Base-by-base conservation (phyloP, 2,797 vertebrate species). In the Melanotaenia trifasciata region DNA sequence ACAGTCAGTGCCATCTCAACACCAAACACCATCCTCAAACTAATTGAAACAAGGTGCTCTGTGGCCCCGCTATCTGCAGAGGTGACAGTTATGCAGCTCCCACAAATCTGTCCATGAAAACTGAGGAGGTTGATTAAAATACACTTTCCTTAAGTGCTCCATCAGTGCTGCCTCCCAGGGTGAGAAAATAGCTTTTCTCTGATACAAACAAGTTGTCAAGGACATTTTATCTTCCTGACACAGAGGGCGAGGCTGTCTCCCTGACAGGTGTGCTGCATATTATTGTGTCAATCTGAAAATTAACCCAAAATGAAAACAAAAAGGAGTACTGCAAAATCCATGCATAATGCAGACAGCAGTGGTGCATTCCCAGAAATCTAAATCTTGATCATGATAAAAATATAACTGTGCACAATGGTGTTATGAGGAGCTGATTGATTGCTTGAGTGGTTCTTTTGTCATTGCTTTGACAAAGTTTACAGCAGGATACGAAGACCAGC, bases 21-120 rank as follows among this genome's bases (percentile, higher is more conserved):
- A 20, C 77, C 82, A 79, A 83, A 87, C 86, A 64, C 76, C 30
- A 54, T 78, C 79, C 77, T 68, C 53, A 67, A 66, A 86, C 88
- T 91, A 92, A 93, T 92, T 93, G 91, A 90, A 92, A 92, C 91
- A 90, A 86, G 90, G 87, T 76, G 85, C 83, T 86, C 74, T 5
- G 66, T 82, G 67, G 79, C 84, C 81, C 57, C 1, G 58, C 79
- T 84, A 77, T 87, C 86, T 80, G 72, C 80, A 47, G 57, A 71
- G 73, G 73, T 87, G 84, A 90, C 88, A 78, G 67, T 58, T 81
- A 76, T 74, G 71, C 77, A 50, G 84, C 74, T 74, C 59, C 67
- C 43, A 53, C 86, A 81, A 86, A 90, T 87, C 72, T 22, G 8
- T 64, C 70, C 65, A 30, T 36, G 64, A 74, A 85, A 89, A 86